Conservation (phyloP, 1,140 invertebrate genomes). For the Drosophila lacteicornis region DNA sequence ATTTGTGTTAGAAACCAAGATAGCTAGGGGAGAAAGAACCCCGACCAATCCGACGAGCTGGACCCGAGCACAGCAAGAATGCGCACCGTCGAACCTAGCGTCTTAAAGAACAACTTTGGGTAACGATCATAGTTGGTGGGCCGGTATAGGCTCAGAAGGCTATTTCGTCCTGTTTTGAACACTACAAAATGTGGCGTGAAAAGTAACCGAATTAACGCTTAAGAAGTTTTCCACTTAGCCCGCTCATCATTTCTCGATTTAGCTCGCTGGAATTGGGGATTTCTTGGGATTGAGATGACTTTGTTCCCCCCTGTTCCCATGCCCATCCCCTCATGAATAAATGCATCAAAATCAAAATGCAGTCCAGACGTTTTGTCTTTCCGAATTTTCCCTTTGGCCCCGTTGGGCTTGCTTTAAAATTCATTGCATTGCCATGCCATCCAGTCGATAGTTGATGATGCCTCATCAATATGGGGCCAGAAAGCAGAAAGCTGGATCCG, state of each 20-base stretch:
- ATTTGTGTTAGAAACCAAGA: too few species aligned
- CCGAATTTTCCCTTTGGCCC: conserved; percentile 30
- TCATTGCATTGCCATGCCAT: conserved; percentile 65
- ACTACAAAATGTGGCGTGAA: conserved; percentile 62
- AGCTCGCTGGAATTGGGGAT: neutral
- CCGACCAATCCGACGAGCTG: too few species aligned
- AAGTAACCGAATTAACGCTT: conserved; percentile 53
- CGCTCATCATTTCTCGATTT: conserved; percentile 18
- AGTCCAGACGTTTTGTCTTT: conserved; percentile 23
- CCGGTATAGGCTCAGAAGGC: too few species aligned
- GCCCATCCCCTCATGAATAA: conserved; percentile 27
- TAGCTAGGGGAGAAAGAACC: too few species aligned
- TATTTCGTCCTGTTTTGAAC: too few species aligned
- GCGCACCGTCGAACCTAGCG: too few species aligned
- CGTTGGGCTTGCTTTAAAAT: conserved; percentile 56
- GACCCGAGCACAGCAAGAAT: too few species aligned
- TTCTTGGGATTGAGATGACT: conserved; percentile 5
- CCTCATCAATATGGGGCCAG: conserved; percentile 68
- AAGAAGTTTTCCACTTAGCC: conserved; percentile 35
- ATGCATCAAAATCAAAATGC: conserved; percentile 66
- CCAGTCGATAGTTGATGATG: conserved; percentile 61
- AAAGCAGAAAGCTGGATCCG: conserved; percentile 31
- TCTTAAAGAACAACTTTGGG: too few species aligned
- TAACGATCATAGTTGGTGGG: too few species aligned
- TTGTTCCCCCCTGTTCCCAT: neutral